Evolutionary conservation across 2,113 vertebrate genomes (phyloP), one percentile per base, ranked within the genome.

Genomic region (Cichladusa arquata): DNA sequence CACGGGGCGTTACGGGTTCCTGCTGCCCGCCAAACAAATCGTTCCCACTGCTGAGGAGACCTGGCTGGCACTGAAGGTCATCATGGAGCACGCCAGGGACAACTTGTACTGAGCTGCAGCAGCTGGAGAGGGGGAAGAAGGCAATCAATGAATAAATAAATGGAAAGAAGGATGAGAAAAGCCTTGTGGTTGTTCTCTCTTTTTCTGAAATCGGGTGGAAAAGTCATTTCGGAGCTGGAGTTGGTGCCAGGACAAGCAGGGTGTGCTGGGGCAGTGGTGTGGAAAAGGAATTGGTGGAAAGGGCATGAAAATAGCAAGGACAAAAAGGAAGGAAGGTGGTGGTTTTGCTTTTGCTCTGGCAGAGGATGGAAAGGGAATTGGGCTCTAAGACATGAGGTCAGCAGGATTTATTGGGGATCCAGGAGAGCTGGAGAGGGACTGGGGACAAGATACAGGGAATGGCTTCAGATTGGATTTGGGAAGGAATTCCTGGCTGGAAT

Each of bases 11-110:
- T 98, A 99, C 0, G 99, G 99, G 0, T 99, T 99, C 98, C 78
- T 99, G 44, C 98, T 99, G 47, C 99, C 99, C 0, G 98, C 99
- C 96, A 98, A 73, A 1, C 98, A 99, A 97, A 99, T 99, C 92
- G 6, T 99, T 22, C 99, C 99, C 6, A 99, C 98, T 0, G 99
- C 99, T 8, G 3, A 90, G 87, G 99, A 99, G 97, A 99, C 99
- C 0, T 99, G 99, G 99, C 95, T 98, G 96, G 99, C 90, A 0
- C 96, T 99, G 88, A 98, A 96, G 95, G 86, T 97, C 96, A 98
- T 99, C 97, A 98, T 99, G 97, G 95, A 98, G 40, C 93, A 99
- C 71, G 74, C 98, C 8, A 33, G 25, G 36, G 97, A 97, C 34
- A 97, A 99, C 56, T 84, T n/a, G 16, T 98, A 99, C 93, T 99